phyloP scores from a whole-genome alignment of 2,797 vertebrate genomes.

The Melopsittacus undulatus region DNA sequence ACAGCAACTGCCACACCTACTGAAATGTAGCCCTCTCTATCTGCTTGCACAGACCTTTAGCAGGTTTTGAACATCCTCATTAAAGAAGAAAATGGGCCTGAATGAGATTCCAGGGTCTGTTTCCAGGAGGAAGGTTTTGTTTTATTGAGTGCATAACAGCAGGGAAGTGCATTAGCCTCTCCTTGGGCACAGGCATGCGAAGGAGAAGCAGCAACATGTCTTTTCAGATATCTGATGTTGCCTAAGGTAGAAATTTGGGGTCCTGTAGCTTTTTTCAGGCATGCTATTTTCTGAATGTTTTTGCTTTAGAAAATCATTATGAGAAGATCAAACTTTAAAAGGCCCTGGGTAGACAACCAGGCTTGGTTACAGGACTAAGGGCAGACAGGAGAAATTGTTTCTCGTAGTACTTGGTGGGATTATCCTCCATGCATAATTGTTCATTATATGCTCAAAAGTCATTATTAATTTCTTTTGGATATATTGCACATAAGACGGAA shows the following conservation, averaged over 20 bases:
- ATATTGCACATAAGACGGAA: constrained; percentile 30
- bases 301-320: not conserved
- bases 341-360: not conserved
- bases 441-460: constrained; percentile 49
- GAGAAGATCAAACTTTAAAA: constrained; percentile 3
- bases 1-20: constrained; percentile 36
- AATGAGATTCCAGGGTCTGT: constrained; percentile 52
- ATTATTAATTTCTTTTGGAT: constrained; percentile 40
- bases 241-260: not conserved
- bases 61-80: constrained; percentile 47
- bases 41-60: constrained; percentile 1
- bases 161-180: constrained; percentile 36
- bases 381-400: constrained; percentile 1
- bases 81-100: constrained; percentile 18
- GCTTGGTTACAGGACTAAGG: not conserved
- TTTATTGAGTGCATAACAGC: not conserved
- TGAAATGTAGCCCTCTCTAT: not conserved
- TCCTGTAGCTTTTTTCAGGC: constrained; percentile 1
- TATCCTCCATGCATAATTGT: constrained; percentile 58
- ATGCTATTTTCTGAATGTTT: not conserved
- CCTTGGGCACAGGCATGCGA: constrained; percentile 4
- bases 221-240: not conserved
- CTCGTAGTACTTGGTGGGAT: constrained; percentile 7
- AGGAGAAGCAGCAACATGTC: not conserved
- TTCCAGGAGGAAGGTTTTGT: constrained; percentile 58